Evolutionary conservation across 2,888 invertebrate genomes (phyloP), one percentile per base, ranked within the genome.

Genomic region (Melolontha melolontha): DNA sequence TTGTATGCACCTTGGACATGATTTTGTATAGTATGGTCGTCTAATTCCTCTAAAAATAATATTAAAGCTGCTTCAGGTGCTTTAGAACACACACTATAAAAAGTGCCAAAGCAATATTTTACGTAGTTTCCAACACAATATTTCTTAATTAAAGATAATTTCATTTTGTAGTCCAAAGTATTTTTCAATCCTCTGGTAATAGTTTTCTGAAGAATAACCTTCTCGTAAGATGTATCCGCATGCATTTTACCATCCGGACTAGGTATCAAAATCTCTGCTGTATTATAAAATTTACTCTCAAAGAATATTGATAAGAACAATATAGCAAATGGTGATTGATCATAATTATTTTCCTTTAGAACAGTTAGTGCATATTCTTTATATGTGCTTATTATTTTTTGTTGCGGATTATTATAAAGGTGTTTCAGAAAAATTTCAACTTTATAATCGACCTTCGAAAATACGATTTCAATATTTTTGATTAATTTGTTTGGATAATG

Each of bases 201-300:
- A 49, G 17, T 16, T 17, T 16, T 49, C 16, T 49, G 49, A 16
- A 49, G 49, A 49, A 11, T 22, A 10, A 49, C 49, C 7, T 49
- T 49, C 22, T 49, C 49, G 22, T 49, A 49, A 8, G 49, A 22
- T 10, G 49, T 49, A 22, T 16, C 49, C 1, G 17, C 17, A 49
- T 49, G 49, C 49, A 49, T 49, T 22, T 22, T 49, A 10, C 49
- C 49, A 49, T 49, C 49, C 2, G 22, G 49, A n/a, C 49, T 49
- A 17, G 49, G 49, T 10, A 49, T 22, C 49, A 49, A 2, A 0
- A 17, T 8, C 2, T 49, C 16, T 14, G 49, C 49, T 8, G 17
- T n/a, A 7, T 49, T 17, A 49, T n/a, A 49, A 16, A 49, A 49
- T 22, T 49, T 10, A 10, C 22, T 22, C 8, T 49, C 22, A 1